Evolutionary conservation across 2,797 vertebrate genomes (phyloP).

Genomic region (Microchirus variegatus): DNA sequence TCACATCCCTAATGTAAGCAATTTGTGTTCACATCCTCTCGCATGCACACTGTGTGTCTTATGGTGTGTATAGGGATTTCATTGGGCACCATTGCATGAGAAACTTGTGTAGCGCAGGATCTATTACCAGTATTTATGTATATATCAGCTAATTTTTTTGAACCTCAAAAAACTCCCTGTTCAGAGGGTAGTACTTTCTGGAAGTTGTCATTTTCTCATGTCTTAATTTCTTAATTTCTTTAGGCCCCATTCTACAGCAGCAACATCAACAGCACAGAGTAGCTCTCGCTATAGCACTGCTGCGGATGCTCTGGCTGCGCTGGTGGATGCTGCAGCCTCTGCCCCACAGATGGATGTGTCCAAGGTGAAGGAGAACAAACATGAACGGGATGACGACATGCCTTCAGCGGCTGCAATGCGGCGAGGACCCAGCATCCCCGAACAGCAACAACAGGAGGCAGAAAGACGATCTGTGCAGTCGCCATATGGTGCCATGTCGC

Average conservation of each 20-base stretch:
- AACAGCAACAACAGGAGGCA: slow-evolving; percentile 86
- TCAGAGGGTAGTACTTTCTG: too few relatives aligned
- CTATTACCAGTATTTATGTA: too few relatives aligned
- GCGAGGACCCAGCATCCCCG: slow-evolving; percentile 80
- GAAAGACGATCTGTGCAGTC: slow-evolving; percentile 90
- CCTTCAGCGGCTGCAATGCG: slow-evolving; percentile 68
- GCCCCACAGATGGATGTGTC: slow-evolving; percentile 95
- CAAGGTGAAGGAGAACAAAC: slow-evolving; percentile 92
- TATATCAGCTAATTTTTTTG: too few relatives aligned
- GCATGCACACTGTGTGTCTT: not conserved
- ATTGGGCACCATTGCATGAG: not conserved
- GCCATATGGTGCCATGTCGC: slow-evolving; percentile 86
- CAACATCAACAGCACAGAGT: slow-evolving; percentile 79
- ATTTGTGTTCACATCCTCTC: not conserved
- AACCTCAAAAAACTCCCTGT: too few relatives aligned
- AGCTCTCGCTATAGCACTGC: slow-evolving; percentile 93
- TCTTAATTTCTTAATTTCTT: slow-evolving; percentile 10
- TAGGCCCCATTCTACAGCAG: slow-evolving; percentile 78
- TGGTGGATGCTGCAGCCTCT: slow-evolving; percentile 93
- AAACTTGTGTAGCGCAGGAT: too few relatives aligned
- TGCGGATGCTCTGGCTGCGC: slow-evolving; percentile 93
- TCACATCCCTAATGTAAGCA: slow-evolving; percentile 94
- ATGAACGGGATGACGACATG: slow-evolving; percentile 89
- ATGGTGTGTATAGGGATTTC: not conserved
- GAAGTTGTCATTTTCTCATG: not conserved